These are phyloP conservation scores for Danaus plexippus DNA, from an alignment of 1,140 invertebrate genomes.

Conservation along the genomic window DNA sequence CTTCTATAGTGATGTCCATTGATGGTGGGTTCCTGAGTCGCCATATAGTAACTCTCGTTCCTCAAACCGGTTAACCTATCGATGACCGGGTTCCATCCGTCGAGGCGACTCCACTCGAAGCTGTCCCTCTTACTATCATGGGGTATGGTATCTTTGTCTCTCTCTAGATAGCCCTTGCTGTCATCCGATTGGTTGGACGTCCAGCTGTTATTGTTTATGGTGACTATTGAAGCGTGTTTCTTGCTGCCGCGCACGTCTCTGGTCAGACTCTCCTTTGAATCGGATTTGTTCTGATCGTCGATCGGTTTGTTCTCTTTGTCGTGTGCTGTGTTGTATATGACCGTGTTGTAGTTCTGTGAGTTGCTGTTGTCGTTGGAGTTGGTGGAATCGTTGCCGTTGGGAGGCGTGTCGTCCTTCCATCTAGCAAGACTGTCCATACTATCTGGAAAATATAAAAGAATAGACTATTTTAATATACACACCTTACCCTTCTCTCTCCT, in stretches of 20 bases:
- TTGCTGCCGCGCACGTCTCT: slow-evolving; percentile 45
- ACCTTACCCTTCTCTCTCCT: neutral
- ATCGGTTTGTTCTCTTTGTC: slow-evolving; percentile 57
- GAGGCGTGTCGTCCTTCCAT: slow-evolving; percentile 71
- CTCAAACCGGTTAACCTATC: slow-evolving; percentile 80
- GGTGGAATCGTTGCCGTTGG: slow-evolving; percentile 59
- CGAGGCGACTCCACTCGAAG: slow-evolving; percentile 67
- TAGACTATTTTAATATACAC: too few species aligned
- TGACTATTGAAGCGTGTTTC: slow-evolving; percentile 65
- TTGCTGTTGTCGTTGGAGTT: slow-evolving; percentile 67
- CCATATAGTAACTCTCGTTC: slow-evolving; percentile 90
- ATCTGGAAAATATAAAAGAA: too few species aligned
- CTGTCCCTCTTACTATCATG: slow-evolving; percentile 67
- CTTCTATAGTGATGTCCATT: slow-evolving; percentile 56
- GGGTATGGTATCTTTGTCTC: slow-evolving; percentile 56
- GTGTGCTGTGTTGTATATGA: slow-evolving; percentile 59
- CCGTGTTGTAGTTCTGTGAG: slow-evolving; percentile 63
- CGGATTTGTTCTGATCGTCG: slow-evolving; percentile 33
- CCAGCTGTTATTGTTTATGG: slow-evolving; percentile 69
- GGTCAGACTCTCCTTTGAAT: slow-evolving; percentile 39
- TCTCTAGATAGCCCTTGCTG: slow-evolving; percentile 63
- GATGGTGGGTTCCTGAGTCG: too few species aligned
- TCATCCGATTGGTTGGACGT: slow-evolving; percentile 66
- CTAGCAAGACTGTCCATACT: slow-evolving; percentile 68
- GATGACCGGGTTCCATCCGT: slow-evolving; percentile 80